Base-by-base conservation (phyloP, 2,113 vertebrate genomes). In the Bujurquina vittata region DNA sequence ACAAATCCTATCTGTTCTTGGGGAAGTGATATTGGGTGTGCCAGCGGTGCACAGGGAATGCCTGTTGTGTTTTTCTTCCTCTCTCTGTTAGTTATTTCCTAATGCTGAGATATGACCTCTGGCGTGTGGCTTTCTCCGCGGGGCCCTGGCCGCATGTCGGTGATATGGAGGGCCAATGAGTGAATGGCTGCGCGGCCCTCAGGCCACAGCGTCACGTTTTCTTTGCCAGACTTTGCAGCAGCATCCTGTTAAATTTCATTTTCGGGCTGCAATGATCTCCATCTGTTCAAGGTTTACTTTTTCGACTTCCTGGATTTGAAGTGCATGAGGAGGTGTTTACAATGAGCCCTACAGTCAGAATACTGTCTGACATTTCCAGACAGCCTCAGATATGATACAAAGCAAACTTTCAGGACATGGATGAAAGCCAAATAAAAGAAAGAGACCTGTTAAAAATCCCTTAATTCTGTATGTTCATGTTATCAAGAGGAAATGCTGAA, bases 1-100 rank as follows among this genome's bases (percentile, higher is more conserved):
- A 93, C 87, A 90, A 85, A 82, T 91, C 87, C 81, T 91, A 89
- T 91, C 86, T 91, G 62, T 81, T 86, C 3, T 23, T 55, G 40
- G 74, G 84, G 81, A 90, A 83, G 79, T 69, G 72, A 78, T 89
- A 87, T 79, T 89, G 75, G 49, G 55, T 86, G 77, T 88, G 91
- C 79, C 77, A 75, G 86, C 12, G 0, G 84, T 49, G 76, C 37
- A 26, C 63, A 10, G 76, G 65, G 82, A 87, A 84, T 20, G 82
- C 31, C 60, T 69, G 82, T 84, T 77, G 62, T 89, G 90, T 90
- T 94, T 75, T 89, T 91, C 75, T 91, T 89, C 86, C 84, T 76
- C 80, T 87, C 67, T 83, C 73, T 81, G 82, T 79, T 88, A 55
- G 88, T 92, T 87, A 89, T 92, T 92, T 91, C 92, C 87, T 55